A percentile compares a stretch with the other conserved stretches of the same genome.
Conservation (phyloP, 2,888 invertebrate genomes). For the Volucella inflata region DNA sequence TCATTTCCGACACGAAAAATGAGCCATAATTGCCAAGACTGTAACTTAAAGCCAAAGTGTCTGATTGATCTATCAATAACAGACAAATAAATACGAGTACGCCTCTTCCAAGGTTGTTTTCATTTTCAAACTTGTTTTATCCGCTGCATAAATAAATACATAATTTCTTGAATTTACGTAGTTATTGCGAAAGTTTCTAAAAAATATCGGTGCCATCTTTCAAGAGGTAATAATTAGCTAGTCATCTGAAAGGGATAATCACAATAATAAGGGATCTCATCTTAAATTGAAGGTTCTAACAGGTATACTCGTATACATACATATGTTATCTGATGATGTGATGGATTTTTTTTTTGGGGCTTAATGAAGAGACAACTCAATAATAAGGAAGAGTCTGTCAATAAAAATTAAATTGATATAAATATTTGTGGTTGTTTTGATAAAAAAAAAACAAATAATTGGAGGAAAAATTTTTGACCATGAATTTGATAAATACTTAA, state of each 20-base stretch:
- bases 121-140: constrained; percentile 42
- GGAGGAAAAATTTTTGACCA: no score
- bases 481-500: no score
- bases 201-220: neutral
- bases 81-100: constrained; percentile 10
- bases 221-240: constrained; percentile 14
- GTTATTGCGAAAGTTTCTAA: constrained; percentile 27
- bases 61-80: constrained; percentile 45
- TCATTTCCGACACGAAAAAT: constrained; percentile 39
- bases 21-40: constrained; percentile 35
- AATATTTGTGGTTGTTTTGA: constrained; percentile 1
- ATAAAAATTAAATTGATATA: constrained; percentile 10
- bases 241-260: constrained; percentile 17
- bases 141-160: constrained; percentile 19
- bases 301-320: no score
- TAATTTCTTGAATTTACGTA: constrained; percentile 22
- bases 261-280: neutral
- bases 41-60: neutral
- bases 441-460: no score
- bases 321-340: neutral
- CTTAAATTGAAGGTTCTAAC: constrained; percentile 2
- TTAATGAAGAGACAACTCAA: neutral
- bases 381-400: constrained; percentile 3
- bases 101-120: constrained; percentile 39
- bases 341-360: neutral